Percentiles rank a stretch among this genome's conserved stretches.
phyloP scores from a whole-genome alignment of 2,888 invertebrate species.

The Megastigmus dorsalis region DNA sequence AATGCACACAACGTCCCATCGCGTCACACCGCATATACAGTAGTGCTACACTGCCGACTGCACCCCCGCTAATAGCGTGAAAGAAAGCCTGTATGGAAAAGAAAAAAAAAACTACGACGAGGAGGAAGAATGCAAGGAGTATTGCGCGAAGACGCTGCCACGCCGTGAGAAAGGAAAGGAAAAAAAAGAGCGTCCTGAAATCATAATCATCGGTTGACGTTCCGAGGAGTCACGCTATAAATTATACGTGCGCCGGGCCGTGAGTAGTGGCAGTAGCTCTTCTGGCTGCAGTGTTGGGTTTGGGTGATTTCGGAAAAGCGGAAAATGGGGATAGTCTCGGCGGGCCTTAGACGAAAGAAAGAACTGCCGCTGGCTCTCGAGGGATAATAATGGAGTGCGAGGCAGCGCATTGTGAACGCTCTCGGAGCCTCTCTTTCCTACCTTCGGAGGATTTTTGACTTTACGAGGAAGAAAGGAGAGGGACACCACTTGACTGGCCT shows the following conservation, averaged over 20 bases:
- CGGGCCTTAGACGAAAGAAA: conserved; percentile 55
- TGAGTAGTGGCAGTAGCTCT: conserved; percentile 38
- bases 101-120: background rate
- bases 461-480: conserved; percentile 39
- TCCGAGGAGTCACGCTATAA: conserved; percentile 57
- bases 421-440: conserved; percentile 43
- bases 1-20: too few relatives aligned
- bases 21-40: too few relatives aligned
- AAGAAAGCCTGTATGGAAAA: too few relatives aligned
- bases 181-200: too few relatives aligned
- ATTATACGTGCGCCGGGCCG: too few relatives aligned
- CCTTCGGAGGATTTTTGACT: conserved; percentile 52
- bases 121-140: background rate
- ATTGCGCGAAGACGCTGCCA: too few relatives aligned
- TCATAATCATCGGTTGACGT: conserved; percentile 41
- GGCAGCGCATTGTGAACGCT: conserved; percentile 31
- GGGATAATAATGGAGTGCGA: conserved; percentile 59
- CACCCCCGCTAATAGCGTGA: too few relatives aligned
- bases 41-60: too few relatives aligned
- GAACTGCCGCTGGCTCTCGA: too few relatives aligned
- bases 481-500: conserved; percentile 62
- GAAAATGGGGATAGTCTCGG: conserved; percentile 60
- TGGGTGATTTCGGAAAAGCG: conserved; percentile 63
- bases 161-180: conserved; percentile 44
- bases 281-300: conserved; percentile 55